These are phyloP conservation scores for Macrobrachium nipponense DNA, from an alignment of 1,140 invertebrate genomes.

Conservation along the genomic window DNA sequence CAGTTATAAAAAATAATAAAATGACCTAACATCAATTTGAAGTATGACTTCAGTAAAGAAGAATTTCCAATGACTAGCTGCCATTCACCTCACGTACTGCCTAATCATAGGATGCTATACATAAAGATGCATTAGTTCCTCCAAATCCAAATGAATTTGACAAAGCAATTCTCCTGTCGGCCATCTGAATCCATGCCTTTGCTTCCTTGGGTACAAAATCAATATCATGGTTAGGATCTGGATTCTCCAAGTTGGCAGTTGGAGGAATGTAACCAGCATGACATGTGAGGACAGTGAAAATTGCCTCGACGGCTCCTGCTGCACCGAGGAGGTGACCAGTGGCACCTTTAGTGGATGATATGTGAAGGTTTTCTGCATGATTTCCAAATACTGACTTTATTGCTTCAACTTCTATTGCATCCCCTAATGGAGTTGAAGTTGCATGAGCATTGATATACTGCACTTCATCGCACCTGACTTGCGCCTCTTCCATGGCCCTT, in stretches of 20 bases:
- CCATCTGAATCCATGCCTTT: constrained; percentile 73
- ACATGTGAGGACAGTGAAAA: constrained; percentile 86
- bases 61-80: too few relatives aligned
- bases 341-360: constrained; percentile 95
- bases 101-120: constrained; percentile 72
- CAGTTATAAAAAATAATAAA: too few relatives aligned
- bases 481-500: constrained; percentile 82
- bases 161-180: constrained; percentile 78
- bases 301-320: constrained; percentile 91
- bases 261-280: constrained; percentile 83
- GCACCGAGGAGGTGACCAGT: constrained; percentile 96
- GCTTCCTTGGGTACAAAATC: constrained; percentile 77
- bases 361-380: constrained; percentile 71
- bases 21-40: too few relatives aligned
- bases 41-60: too few relatives aligned
- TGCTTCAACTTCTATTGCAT: constrained; percentile 89
- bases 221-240: constrained; percentile 71
- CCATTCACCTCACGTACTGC: background rate
- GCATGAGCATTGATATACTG: constrained; percentile 97
- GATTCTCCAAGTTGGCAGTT: constrained; percentile 87
- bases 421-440: constrained; percentile 96
- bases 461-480: constrained; percentile 75
- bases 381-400: constrained; percentile 77
- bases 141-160: constrained; percentile 99
- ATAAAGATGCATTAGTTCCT: constrained; percentile 94